Conservation (phyloP, 2,113 vertebrate genomes). For the Bettongia penicillata region DNA sequence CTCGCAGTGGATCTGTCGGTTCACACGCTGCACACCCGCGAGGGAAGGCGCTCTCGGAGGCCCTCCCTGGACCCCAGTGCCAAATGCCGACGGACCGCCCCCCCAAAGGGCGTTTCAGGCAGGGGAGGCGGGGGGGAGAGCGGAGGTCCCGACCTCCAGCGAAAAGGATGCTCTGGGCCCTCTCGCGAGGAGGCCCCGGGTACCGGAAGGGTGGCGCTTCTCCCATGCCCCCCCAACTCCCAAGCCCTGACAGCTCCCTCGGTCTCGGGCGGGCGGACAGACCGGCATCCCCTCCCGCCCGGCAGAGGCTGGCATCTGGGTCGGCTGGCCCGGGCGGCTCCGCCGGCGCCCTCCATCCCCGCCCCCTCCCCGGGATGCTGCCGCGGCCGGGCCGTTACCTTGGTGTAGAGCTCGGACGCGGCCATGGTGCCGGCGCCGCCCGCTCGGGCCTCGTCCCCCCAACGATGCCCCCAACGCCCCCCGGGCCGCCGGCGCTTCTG, state of each 20-base stretch:
- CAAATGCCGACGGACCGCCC: not conserved
- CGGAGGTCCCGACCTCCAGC: not conserved
- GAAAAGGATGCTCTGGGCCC: not conserved
- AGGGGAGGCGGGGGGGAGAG: not conserved
- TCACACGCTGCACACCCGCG: not conserved
- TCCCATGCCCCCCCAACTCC: not conserved
- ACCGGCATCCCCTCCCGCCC: not conserved
- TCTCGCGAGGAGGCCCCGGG: not conserved
- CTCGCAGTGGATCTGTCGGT: not conserved
- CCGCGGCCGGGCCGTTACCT: constrained; percentile 84
- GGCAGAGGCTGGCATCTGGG: not conserved
- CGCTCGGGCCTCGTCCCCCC: not conserved
- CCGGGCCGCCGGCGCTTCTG: not conserved
- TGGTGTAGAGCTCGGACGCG: constrained; percentile 91
- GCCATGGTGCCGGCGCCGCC: constrained; percentile 84
- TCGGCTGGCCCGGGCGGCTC: not conserved
- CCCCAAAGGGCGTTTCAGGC: not conserved
- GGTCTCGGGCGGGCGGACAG: not conserved
- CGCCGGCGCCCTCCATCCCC: not conserved
- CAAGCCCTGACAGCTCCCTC: not conserved
- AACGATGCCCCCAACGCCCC: constrained; percentile 39
- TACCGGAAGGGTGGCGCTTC: not conserved
- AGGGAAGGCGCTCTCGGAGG: not conserved
- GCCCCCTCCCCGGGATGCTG: not conserved
- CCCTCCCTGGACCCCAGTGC: not conserved